Percentiles rank a stretch among this genome's conserved stretches.
Evolutionary conservation across 2,113 vertebrate genomes (phyloP).

Genomic region (Rhynchomys soricoides): DNA sequence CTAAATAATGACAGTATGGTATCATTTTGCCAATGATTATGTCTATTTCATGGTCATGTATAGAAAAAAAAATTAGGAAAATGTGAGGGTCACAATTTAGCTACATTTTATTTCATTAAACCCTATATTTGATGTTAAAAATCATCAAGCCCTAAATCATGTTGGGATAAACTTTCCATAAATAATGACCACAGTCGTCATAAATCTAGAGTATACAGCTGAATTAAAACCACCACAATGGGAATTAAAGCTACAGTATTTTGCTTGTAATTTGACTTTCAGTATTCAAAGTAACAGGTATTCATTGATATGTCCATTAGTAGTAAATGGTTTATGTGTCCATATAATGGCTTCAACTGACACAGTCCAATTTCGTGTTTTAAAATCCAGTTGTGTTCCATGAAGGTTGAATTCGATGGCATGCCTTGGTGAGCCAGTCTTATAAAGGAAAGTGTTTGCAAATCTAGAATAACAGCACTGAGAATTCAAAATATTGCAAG

Average conservation of each 20-base stretch:
- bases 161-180: constrained; percentile 84
- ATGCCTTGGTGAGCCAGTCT: constrained; percentile 29
- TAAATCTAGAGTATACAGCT: constrained; percentile 82
- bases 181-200: constrained; percentile 84
- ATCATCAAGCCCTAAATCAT: constrained; percentile 82
- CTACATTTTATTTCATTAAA: constrained; percentile 85
- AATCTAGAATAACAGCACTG: not conserved
- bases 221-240: constrained; percentile 84
- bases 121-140: constrained; percentile 47
- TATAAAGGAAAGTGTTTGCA: constrained; percentile 67
- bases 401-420: constrained; percentile 56
- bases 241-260: constrained; percentile 86
- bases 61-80: constrained; percentile 59
- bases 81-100: constrained; percentile 64
- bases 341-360: constrained; percentile 79
- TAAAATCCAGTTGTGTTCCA: constrained; percentile 73
- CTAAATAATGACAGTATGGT: constrained; percentile 18
- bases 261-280: constrained; percentile 81
- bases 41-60: not conserved
- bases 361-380: constrained; percentile 67
- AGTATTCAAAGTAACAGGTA: constrained; percentile 82
- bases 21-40: not conserved
- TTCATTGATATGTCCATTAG: constrained; percentile 78
- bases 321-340: constrained; percentile 82
- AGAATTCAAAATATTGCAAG: constrained; percentile 66